phyloP scores from a whole-genome alignment of 2,113 vertebrate genomes.

The Drymodes brunneopygia region DNA sequence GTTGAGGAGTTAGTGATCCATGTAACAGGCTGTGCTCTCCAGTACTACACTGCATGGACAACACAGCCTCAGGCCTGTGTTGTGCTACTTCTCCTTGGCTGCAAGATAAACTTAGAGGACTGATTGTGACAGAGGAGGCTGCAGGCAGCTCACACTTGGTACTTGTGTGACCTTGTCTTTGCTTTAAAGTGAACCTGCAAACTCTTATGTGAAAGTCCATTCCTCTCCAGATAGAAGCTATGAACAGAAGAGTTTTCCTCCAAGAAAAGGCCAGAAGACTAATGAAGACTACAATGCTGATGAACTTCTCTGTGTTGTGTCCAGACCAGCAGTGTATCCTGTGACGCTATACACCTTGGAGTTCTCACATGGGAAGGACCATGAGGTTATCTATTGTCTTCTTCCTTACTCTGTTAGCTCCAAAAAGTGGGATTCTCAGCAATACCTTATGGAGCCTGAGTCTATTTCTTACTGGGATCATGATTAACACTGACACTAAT shows the following conservation, averaged over 20 bases:
- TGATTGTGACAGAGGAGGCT: neutral
- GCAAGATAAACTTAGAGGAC: neutral
- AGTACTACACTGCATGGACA: neutral
- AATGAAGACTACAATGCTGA: neutral
- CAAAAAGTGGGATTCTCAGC: neutral
- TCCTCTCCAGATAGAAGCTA: neutral
- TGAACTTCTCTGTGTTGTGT: accelerated
- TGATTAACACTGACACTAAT: neutral
- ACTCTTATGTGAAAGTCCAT: neutral
- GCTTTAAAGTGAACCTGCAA: neutral
- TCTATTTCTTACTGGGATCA: neutral
- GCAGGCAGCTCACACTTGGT: neutral
- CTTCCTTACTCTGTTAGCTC: neutral
- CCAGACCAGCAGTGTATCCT: neutral
- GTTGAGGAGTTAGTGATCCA: neutral
- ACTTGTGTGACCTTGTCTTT: neutral
- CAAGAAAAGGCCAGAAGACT: neutral
- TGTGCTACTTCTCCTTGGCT: neutral
- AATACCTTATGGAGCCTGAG: neutral
- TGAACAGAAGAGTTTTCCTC: neutral
- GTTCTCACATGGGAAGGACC: neutral
- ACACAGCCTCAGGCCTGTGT: accelerated
- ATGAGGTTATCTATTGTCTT: neutral
- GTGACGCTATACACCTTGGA: neutral
- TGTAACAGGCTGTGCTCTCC: neutral